phyloP scores from a whole-genome alignment of 2,797 vertebrate species.

The Dallia pectoralis region DNA sequence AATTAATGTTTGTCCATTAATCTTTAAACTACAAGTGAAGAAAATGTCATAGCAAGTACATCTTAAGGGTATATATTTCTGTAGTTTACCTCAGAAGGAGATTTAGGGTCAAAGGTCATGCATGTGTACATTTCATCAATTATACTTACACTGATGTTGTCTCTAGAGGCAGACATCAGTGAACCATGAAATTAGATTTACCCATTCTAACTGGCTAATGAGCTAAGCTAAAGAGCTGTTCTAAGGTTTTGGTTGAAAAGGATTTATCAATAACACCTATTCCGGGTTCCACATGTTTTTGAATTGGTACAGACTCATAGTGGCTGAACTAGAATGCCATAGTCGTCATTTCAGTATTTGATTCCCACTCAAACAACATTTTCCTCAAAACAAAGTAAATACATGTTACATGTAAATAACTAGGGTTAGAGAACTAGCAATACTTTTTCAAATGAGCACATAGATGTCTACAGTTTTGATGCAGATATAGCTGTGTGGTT shows the following conservation, averaged over 20 bases:
- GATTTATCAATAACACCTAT: constrained; percentile 28
- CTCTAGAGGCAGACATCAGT: constrained; percentile 37
- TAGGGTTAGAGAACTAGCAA: neutral
- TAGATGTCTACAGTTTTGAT: neutral
- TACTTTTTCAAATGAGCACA: neutral
- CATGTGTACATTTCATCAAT: constrained; percentile 40
- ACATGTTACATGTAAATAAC: neutral
- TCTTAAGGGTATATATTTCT: neutral
- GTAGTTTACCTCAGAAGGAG: constrained; percentile 15
- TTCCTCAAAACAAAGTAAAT: neutral
- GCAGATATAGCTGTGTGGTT: neutral
- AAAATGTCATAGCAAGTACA: neutral
- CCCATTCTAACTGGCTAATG: constrained; percentile 44
- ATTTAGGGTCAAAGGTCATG: constrained; percentile 34
- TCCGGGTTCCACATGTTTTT: constrained; percentile 8
- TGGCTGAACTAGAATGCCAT: neutral
- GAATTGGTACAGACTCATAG: neutral
- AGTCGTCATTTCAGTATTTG: neutral
- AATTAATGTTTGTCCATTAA: no score
- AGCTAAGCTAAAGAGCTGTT: constrained; percentile 47
- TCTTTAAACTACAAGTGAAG: neutral
- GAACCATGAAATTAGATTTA: constrained; percentile 61
- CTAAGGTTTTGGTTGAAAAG: constrained; percentile 2
- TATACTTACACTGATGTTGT: constrained; percentile 35
- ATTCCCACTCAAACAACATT: neutral